A percentile compares a stretch with the other conserved stretches of the same genome.
Conservation (phyloP, 2,113 vertebrate species). For the Spea multiplicata region DNA sequence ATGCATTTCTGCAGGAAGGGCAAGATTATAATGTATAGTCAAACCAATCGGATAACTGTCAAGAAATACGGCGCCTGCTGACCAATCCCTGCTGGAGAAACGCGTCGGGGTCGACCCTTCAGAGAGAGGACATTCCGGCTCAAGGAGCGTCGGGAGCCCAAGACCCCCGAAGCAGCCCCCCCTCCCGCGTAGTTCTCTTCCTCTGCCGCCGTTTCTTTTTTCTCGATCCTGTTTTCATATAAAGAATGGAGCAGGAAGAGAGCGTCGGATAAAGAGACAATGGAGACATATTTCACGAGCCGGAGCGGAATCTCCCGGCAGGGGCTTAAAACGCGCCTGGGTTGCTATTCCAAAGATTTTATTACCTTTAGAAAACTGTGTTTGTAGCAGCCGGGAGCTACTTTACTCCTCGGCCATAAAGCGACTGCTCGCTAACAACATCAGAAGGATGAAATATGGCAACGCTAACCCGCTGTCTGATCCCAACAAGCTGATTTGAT, state of each 20-base stretch:
- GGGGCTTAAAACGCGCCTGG: constrained; percentile 40
- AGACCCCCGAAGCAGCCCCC: constrained; percentile 18
- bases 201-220: constrained; percentile 37
- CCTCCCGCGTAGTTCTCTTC: constrained; percentile 37
- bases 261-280: constrained; percentile 47
- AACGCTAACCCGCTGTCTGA: constrained; percentile 23
- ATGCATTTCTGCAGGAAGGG: no score
- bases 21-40: no score
- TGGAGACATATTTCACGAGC: constrained; percentile 46
- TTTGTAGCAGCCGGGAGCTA: constrained; percentile 36
- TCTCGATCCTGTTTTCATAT: constrained; percentile 42
- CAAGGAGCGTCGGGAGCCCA: constrained; percentile 3
- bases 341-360: constrained; percentile 35
- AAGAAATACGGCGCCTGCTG: no score
- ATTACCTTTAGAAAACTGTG: constrained; percentile 35
- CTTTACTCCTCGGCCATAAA: constrained; percentile 38
- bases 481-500: not conserved
- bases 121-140: no score
- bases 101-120: no score
- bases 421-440: constrained; percentile 29
- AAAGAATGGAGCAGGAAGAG: constrained; percentile 43
- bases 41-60: no score
- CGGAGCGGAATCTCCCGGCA: constrained; percentile 37
- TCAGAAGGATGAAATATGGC: constrained; percentile 38
- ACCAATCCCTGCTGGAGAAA: no score